These are phyloP conservation scores for Euschistus heros DNA, from an alignment of 1,140 invertebrate species.

Conservation along the genomic window DNA sequence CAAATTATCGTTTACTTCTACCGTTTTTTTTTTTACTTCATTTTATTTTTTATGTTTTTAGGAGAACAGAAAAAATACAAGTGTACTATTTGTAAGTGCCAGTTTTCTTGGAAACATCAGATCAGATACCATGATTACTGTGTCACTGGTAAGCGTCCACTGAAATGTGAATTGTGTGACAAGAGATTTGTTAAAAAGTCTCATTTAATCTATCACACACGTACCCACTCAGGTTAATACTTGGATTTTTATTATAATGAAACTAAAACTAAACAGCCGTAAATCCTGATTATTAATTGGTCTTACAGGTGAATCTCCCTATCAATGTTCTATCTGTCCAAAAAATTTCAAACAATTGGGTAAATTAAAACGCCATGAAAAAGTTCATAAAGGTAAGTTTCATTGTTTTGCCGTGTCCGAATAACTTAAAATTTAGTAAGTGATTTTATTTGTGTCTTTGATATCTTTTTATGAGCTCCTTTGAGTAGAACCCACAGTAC, in stretches of 20 bases:
- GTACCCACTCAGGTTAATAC: constrained; percentile 19
- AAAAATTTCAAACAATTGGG: constrained; percentile 14
- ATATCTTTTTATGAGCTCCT: too few relatives aligned
- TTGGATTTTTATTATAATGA: constrained; percentile 4
- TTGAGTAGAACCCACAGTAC: too few relatives aligned
- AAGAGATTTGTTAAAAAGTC: constrained; percentile 21
- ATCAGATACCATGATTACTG: constrained; percentile 21
- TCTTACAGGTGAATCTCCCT: constrained; percentile 12
- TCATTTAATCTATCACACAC: constrained; percentile 21
- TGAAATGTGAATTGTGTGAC: constrained; percentile 21
- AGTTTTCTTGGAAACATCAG: constrained; percentile 20
- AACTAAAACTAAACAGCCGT: not conserved
- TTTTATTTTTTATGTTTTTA: constrained; percentile 15
- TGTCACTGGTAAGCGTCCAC: constrained; percentile 19
- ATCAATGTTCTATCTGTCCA: constrained; percentile 12
- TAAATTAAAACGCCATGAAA: constrained; percentile 20
- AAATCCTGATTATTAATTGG: not conserved
- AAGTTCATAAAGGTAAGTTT: constrained; percentile 33
- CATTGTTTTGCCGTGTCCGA: too few relatives aligned
- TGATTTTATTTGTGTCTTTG: too few relatives aligned
- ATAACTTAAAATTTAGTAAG: too few relatives aligned
- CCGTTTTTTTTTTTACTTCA: not conserved
- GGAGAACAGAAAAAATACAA: constrained; percentile 7
- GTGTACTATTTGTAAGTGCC: constrained; percentile 17
- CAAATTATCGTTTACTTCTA: not conserved